Percentiles rank a stretch among this genome's conserved stretches.
Conservation (phyloP, 2,888 invertebrate genomes). For the Sphecodes monilicornis region DNA sequence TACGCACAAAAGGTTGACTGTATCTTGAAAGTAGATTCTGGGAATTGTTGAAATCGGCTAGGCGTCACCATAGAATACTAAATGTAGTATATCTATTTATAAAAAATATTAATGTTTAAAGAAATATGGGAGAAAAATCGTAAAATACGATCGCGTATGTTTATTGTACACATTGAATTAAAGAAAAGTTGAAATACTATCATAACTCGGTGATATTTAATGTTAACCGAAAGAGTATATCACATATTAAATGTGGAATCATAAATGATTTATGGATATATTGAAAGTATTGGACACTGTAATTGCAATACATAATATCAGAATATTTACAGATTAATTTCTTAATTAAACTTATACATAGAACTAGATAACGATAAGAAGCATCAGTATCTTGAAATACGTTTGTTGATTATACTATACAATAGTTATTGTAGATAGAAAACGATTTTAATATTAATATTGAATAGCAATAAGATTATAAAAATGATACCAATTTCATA, state of each 20-base stretch:
- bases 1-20: constrained; percentile 44
- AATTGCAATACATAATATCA: too few relatives aligned
- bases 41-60: not conserved
- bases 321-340: not conserved
- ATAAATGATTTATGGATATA: not conserved
- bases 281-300: not conserved
- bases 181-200: not conserved
- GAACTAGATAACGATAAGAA: not conserved
- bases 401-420: not conserved
- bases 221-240: not conserved
- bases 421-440: not conserved
- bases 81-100: not conserved
- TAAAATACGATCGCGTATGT: not conserved
- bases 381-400: not conserved
- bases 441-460: not conserved
- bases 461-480: not conserved
- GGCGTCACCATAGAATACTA: constrained; percentile 13
- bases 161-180: constrained; percentile 2
- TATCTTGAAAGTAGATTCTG: constrained; percentile 28
- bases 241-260: not conserved
- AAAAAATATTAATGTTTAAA: not conserved
- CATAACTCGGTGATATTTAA: not conserved
- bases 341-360: constrained; percentile 1
- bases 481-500: not conserved
- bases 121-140: not conserved